Conservation (phyloP, 2,888 invertebrate species). For the Idaea straminata region DNA sequence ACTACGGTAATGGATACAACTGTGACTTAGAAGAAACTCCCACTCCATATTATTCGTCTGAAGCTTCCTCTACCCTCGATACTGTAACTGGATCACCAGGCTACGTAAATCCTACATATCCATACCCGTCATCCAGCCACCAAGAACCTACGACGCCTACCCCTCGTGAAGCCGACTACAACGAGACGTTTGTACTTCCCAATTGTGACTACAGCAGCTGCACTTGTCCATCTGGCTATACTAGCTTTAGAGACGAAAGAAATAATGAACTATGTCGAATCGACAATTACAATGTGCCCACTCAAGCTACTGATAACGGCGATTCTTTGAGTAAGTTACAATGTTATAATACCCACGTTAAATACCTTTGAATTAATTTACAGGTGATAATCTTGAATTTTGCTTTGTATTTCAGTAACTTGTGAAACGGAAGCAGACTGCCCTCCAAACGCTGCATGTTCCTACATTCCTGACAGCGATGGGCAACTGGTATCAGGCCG, state of each 20-base stretch:
- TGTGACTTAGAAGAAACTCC: slow-evolving; percentile 10
- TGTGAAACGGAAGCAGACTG: slow-evolving; percentile 90
- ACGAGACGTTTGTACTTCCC: slow-evolving; percentile 58
- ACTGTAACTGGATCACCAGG: slow-evolving; percentile 5
- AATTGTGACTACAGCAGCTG: slow-evolving; percentile 53
- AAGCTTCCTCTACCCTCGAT: not conserved
- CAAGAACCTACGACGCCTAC: slow-evolving; percentile 24
- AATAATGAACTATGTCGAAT: slow-evolving; percentile 59
- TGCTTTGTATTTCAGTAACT: slow-evolving; percentile 76
- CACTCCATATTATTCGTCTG: not conserved
- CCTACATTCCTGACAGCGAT: slow-evolving; percentile 65
- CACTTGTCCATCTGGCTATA: slow-evolving; percentile 60
- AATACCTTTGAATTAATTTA: not conserved
- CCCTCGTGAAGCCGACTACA: slow-evolving; percentile 55
- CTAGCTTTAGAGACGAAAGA: slow-evolving; percentile 50
- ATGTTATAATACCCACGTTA: slow-evolving; percentile 1
- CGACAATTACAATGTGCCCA: slow-evolving; percentile 28
- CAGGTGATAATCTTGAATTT: slow-evolving; percentile 6
- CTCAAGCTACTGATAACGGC: slow-evolving; percentile 21
- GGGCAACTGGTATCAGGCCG: slow-evolving; percentile 57
- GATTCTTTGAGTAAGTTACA: slow-evolving; percentile 50
- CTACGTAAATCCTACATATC: slow-evolving; percentile 17
- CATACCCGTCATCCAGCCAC: slow-evolving; percentile 22
- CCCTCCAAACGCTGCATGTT: slow-evolving; percentile 90
- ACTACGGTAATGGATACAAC: slow-evolving; percentile 83